Evolutionary conservation across 2,113 vertebrate genomes (phyloP), one percentile per base, ranked within the genome.

Genomic region (Cebidichthys violaceus): DNA sequence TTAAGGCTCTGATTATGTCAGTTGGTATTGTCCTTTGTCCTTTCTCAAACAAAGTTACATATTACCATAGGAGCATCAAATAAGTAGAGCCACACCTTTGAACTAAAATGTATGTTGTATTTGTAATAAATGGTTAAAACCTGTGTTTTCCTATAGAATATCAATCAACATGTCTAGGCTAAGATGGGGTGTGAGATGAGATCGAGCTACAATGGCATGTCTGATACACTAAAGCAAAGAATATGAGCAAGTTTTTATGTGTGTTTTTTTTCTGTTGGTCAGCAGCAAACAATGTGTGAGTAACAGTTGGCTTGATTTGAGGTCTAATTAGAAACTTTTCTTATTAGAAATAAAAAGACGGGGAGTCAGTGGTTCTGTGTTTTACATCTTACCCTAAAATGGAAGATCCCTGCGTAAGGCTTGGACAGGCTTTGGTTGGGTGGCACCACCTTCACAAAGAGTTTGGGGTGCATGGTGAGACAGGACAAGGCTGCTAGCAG

Each of bases 361-460:
- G 45, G 2, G 15, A 41, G 45, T 66, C 22, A 39, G 22, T 41
- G 33, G 69, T 18, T 54, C 22, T 66, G 39, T 61, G 22, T 14
- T 22, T 18, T 5, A 7, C 9, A 33, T 59, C 77, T 87, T 73
- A 96, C 96, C 84, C 77, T 94, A 39, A 96, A 96, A 59, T 83
- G 88, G 70, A 96, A 96, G 81, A 96, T 95, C 11, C 95, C 96
- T 14, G 91, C 88, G 13, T 96, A 96, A 7, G 90, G 67, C 17
- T 94, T 5, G 0, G 76, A 82, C 71, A 96, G 85, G 72, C 87
- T 95, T 80, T 96, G 95, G 50, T 88, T 70, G 6, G 92, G 55
- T 2, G 95, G 95, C 14, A 96, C 95, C 86, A 96, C 95, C 78
- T 94, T 94, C 18, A 79, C 93, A 66, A 95, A 96, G 62, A 95